phyloP scores from a whole-genome alignment of 2,113 vertebrate species.

The Pitta sordida region DNA sequence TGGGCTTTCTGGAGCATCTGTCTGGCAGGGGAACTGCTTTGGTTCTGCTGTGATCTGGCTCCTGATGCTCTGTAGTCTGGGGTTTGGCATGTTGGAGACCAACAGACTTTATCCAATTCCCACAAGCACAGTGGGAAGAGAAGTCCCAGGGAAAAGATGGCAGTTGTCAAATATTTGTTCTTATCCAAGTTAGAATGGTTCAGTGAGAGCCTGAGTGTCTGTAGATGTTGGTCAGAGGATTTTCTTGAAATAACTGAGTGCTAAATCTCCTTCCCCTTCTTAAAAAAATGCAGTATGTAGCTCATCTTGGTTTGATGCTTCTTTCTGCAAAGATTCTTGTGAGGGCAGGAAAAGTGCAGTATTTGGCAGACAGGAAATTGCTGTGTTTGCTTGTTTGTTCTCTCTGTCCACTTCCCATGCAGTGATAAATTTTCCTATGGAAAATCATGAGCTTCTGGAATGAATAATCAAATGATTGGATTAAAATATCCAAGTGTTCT shows the following conservation, averaged over 20 bases:
- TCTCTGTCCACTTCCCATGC: not conserved
- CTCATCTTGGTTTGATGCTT: not conserved
- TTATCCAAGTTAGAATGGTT: not conserved
- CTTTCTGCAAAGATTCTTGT: not conserved
- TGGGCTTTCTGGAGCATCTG: not conserved
- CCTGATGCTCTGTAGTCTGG: not conserved
- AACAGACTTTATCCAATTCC: not conserved
- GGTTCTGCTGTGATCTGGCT: not conserved
- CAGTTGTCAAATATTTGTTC: not conserved
- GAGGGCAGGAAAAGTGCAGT: not conserved
- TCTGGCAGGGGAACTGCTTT: not conserved
- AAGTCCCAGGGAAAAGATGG: not conserved
- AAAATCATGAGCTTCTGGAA: not conserved
- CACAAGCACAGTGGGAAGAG: not conserved
- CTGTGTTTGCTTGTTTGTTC: not conserved
- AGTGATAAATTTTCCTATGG: not conserved
- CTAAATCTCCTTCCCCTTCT: not conserved
- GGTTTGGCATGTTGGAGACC: not conserved
- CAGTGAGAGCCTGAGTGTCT: not conserved
- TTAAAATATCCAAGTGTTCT: not conserved
- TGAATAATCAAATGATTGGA: not conserved
- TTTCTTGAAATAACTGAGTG: not conserved
- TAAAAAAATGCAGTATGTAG: not conserved
- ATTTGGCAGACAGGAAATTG: not conserved
- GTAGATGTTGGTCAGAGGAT: not conserved